Percentiles rank a stretch among this genome's conserved stretches.
These are phyloP conservation scores for Laodelphax striatellus DNA, from an alignment of 1,140 invertebrate species.

Conservation along the genomic window DNA sequence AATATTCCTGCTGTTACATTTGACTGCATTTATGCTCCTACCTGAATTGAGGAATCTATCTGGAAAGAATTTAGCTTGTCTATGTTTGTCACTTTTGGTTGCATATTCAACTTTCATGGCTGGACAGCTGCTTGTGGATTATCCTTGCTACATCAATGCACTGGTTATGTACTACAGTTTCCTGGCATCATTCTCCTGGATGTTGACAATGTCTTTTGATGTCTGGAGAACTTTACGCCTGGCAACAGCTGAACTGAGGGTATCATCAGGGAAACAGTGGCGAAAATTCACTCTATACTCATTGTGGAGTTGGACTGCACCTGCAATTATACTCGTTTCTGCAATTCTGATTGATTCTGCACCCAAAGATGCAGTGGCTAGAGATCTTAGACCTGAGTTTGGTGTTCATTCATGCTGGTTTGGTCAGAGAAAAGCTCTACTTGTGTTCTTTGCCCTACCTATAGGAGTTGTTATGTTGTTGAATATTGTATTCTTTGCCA, in stretches of 20 bases:
- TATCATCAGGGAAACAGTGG: slow-evolving; percentile 31
- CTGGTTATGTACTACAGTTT: slow-evolving; percentile 39
- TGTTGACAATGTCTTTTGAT: slow-evolving; percentile 46
- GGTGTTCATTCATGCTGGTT: slow-evolving; percentile 42
- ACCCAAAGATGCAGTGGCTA: slow-evolving; percentile 26
- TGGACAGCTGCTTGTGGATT: slow-evolving; percentile 24
- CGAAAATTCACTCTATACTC: slow-evolving; percentile 38
- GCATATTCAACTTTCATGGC: slow-evolving; percentile 37
- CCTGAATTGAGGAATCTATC: slow-evolving; percentile 39
- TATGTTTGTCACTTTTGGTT: slow-evolving; percentile 34
- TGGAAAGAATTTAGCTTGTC: slow-evolving; percentile 39
- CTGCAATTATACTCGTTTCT: slow-evolving; percentile 34
- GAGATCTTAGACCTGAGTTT: slow-evolving; percentile 34
- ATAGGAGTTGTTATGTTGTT: slow-evolving; percentile 34
- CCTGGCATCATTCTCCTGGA: slow-evolving; percentile 46
- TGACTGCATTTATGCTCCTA: slow-evolving; percentile 34
- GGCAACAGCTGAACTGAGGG: slow-evolving; percentile 37
- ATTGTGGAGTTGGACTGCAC: slow-evolving; percentile 40
- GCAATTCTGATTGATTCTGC: slow-evolving; percentile 37
- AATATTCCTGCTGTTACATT: slow-evolving; percentile 35
- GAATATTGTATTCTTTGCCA: slow-evolving; percentile 39
- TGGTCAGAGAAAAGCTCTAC: slow-evolving; percentile 35
- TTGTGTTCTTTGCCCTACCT: slow-evolving; percentile 42
- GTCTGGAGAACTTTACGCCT: slow-evolving; percentile 39
- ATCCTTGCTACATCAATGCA: slow-evolving; percentile 31